Evolutionary conservation across 2,797 vertebrate genomes (phyloP).

Genomic region (Xenops minutus): DNA sequence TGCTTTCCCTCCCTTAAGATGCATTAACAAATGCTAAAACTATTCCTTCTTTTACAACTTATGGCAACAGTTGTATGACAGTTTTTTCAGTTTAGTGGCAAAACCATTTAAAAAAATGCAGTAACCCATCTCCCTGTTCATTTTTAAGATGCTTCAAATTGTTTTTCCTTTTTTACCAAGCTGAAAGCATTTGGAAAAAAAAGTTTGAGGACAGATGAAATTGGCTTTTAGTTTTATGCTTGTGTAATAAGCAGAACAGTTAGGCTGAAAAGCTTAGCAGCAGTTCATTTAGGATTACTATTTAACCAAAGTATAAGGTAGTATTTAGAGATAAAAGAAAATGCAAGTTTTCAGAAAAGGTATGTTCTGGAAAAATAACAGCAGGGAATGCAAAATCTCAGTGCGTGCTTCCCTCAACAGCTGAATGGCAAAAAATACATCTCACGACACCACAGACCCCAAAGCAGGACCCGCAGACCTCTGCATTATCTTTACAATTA

Average conservation of each 20-base stretch:
- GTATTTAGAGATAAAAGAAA: neutral
- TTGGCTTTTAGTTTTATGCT: neutral
- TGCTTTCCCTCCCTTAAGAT: neutral
- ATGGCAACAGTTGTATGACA: neutral
- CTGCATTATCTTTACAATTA: neutral
- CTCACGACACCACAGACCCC: neutral
- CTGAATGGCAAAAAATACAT: neutral
- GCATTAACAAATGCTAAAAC: neutral
- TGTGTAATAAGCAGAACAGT: neutral
- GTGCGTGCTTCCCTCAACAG: neutral
- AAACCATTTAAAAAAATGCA: neutral
- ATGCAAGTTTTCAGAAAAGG: neutral
- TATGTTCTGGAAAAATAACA: neutral
- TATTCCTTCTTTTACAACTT: neutral
- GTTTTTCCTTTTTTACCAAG: neutral
- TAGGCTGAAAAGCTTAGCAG: neutral
- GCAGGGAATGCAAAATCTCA: neutral
- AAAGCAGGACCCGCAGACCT: neutral
- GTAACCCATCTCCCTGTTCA: accelerated
- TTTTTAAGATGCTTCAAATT: neutral
- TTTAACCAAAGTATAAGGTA: neutral
- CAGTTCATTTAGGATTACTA: neutral
- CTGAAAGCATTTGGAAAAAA: neutral
- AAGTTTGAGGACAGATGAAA: neutral
- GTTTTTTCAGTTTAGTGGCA: neutral